These are phyloP conservation scores for Toxonevra muliebris DNA, from an alignment of 2,888 invertebrate genomes.

Conservation along the genomic window DNA sequence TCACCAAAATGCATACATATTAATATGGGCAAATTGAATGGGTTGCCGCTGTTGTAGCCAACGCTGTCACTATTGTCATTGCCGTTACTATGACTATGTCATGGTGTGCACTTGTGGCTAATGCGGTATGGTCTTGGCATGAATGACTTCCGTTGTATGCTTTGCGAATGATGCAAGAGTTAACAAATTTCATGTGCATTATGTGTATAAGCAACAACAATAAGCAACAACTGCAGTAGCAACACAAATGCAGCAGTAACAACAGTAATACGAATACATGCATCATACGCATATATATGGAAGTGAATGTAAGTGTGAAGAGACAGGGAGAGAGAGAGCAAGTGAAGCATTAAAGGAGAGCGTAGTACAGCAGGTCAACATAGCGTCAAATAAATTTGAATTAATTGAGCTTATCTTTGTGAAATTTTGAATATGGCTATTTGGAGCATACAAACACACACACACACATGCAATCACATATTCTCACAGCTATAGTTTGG, in stretches of 20 bases:
- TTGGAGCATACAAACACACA: neutral
- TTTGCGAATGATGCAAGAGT: slow-evolving; percentile 9
- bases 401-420: slow-evolving; percentile 52
- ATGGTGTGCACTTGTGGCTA: slow-evolving; percentile 31
- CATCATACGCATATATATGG: neutral
- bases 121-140: slow-evolving; percentile 27
- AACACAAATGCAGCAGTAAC: too few species aligned
- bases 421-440: slow-evolving; percentile 35
- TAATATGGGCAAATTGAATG: slow-evolving; percentile 23
- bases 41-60: neutral
- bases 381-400: slow-evolving; percentile 51
- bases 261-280: too few species aligned
- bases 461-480: neutral
- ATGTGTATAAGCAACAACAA: neutral
- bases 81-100: slow-evolving; percentile 14
- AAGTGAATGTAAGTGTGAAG: slow-evolving; percentile 2
- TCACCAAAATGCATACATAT: slow-evolving; percentile 25
- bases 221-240: too few species aligned
- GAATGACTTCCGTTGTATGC: slow-evolving; percentile 20
- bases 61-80: slow-evolving; percentile 5
- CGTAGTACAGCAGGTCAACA: slow-evolving; percentile 11
- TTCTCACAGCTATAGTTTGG: too few species aligned
- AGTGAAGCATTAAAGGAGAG: neutral
- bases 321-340: neutral
- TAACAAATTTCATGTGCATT: slow-evolving; percentile 23